Percentiles rank a stretch among this genome's conserved stretches.
phyloP scores from a whole-genome alignment of 2,888 invertebrate genomes.

The Cataglyphis albicans region DNA sequence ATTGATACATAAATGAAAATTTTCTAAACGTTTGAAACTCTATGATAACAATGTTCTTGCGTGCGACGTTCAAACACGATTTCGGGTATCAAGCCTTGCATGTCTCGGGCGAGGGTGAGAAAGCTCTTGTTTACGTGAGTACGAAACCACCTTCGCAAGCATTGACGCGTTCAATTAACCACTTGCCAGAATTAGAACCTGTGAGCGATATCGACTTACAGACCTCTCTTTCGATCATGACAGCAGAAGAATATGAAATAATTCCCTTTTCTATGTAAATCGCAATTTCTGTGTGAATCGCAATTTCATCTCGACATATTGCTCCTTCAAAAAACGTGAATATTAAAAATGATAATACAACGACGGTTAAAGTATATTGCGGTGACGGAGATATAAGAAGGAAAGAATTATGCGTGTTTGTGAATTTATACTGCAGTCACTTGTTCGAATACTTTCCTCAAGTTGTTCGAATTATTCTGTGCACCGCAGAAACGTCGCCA shows the following conservation, averaged over 20 bases:
- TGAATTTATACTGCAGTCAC: neutral
- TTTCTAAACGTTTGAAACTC: neutral
- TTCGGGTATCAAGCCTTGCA: slow-evolving; percentile 48
- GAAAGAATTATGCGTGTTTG: slow-evolving; percentile 20
- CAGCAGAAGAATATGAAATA: slow-evolving; percentile 2
- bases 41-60: neutral
- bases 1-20: neutral
- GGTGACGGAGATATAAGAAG: neutral
- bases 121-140: slow-evolving; percentile 72
- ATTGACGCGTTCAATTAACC: slow-evolving; percentile 80
- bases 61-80: slow-evolving; percentile 15
- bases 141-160: slow-evolving; percentile 71
- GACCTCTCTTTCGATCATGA: neutral
- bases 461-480: slow-evolving; percentile 32
- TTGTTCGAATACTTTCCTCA: slow-evolving; percentile 13
- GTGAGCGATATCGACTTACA: slow-evolving; percentile 40
- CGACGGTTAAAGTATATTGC: neutral
- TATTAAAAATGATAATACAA: neutral
- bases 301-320: slow-evolving; percentile 1
- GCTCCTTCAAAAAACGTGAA: neutral
- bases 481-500: neutral
- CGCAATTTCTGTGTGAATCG: neutral
- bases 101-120: slow-evolving; percentile 55
- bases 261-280: neutral
- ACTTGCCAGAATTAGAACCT: slow-evolving; percentile 46